Evolutionary conservation across 1,140 invertebrate genomes (phyloP).

Genomic region (Potamilus streckersoni): DNA sequence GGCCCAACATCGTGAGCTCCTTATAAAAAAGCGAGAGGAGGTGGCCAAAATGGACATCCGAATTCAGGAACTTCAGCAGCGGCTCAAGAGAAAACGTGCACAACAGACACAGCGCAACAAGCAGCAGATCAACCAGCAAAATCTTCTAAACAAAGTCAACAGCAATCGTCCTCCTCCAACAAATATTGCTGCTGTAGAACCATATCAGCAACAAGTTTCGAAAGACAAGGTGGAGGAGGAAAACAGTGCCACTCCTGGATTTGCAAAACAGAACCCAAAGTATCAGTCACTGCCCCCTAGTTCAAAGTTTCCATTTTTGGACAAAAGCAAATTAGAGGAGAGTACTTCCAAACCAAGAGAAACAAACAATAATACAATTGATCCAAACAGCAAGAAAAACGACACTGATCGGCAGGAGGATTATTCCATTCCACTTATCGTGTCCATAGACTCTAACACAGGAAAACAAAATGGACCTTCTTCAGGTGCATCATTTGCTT

Average conservation of each 20-base stretch:
- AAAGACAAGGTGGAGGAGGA: constrained; percentile 53
- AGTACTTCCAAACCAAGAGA: constrained; percentile 24
- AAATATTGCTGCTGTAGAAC: constrained; percentile 86
- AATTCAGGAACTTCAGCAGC: constrained; percentile 92
- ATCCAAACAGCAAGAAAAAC: constrained; percentile 12
- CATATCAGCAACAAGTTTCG: constrained; percentile 74
- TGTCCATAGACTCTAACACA: constrained; percentile 30
- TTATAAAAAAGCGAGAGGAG: constrained; percentile 88
- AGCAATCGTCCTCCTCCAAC: constrained; percentile 32
- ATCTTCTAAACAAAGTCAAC: constrained; percentile 82
- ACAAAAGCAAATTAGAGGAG: constrained; percentile 16
- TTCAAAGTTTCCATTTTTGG: constrained; percentile 71
- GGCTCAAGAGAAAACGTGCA: constrained; percentile 75
- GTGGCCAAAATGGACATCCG: constrained; percentile 90
- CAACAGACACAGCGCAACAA: constrained; percentile 86
- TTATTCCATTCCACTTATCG: constrained; percentile 34
- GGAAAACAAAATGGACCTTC: constrained; percentile 34
- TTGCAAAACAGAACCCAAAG: constrained; percentile 91
- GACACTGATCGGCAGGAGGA: constrained; percentile 32
- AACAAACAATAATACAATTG: constrained; percentile 40
- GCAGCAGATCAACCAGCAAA: constrained; percentile 78
- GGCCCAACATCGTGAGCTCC: constrained; percentile 85
- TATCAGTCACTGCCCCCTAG: constrained; percentile 86
- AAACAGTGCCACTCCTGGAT: constrained; percentile 65
- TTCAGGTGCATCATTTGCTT: not conserved